Evolutionary conservation across 1,140 invertebrate genomes (phyloP), one percentile per base, ranked within the genome.

Genomic region (Meloidogyne floridensis): DNA sequence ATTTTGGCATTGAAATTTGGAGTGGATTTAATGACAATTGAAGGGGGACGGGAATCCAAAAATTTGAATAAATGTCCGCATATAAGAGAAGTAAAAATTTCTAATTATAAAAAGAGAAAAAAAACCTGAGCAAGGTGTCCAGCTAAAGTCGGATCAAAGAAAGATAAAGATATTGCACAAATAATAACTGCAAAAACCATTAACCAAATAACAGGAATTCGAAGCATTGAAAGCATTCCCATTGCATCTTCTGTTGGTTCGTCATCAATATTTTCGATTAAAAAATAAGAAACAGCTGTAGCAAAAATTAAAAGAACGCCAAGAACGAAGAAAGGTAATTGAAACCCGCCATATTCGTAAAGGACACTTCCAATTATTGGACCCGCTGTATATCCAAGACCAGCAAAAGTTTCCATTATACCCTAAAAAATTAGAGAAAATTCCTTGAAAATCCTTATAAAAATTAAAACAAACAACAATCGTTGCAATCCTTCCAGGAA

Each of bases 331-430:
- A 97, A 97, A 0, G 96, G 95, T 5, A 95, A 92, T 0, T 93
- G 93, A 90, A 95, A 97, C 1, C 95, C 95, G 20, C 95, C 95
- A 77, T 80, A 81, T 81, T 88, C 87, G 80, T 86, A 90, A 53
- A 89, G 81, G 54, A 87, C 77, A 8, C 83, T 79, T 56, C 89
- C 88, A 83, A 89, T 89, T 7, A 90, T 80, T 7, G 89, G 88
- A n/a, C 88, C 86, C 86, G 88, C 87, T 47, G 89, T 89, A 82
- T 87, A 92, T 0, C 95, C 95, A 0, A 96, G 90, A 0, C 95
- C 95, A 89, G 95, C 95, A 89, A 95, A 96, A 1, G 95, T 95
- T 91, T 97, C 95, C 82, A 96, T 90, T 0, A 93, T 93, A 2
- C 94, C 94, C 94, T 94, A 89, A 75, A 85, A 85, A n/a, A 20